phyloP scores from a whole-genome alignment of 1,140 invertebrate species.

The Dendroctonus ponderosae region DNA sequence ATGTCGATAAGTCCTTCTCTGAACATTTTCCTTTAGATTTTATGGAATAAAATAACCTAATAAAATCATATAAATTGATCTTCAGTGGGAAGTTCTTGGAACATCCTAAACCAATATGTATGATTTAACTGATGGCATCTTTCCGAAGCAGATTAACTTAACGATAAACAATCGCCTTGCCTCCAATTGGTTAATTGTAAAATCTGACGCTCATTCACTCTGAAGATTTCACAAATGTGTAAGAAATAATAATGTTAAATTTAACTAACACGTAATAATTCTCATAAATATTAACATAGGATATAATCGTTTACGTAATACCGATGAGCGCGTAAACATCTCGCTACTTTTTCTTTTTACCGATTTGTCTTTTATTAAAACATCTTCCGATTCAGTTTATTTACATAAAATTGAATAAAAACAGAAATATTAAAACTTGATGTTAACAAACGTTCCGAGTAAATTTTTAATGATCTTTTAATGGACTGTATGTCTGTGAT shows the following conservation, averaged over 20 bases:
- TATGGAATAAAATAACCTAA: no score
- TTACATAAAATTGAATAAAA: constrained; percentile 31
- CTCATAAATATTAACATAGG: constrained; percentile 30
- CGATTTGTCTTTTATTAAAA: constrained; percentile 36
- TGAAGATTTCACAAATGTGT: neutral
- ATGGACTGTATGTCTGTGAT: constrained; percentile 35
- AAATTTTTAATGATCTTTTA: constrained; percentile 36
- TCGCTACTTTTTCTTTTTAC: constrained; percentile 31
- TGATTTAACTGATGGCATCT: no score
- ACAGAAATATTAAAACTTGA: constrained; percentile 24
- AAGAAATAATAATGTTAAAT: constrained; percentile 25
- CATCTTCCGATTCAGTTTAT: constrained; percentile 30
- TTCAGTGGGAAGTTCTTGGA: no score
- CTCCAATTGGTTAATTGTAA: no score
- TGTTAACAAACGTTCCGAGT: constrained; percentile 23
- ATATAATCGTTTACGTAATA: constrained; percentile 34
- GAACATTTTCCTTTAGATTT: no score
- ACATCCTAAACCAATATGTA: no score
- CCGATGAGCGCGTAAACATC: constrained; percentile 18
- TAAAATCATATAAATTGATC: no score
- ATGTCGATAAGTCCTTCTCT: no score
- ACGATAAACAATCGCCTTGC: no score
- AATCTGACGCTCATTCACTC: no score
- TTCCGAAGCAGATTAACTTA: no score
- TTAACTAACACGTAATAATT: constrained; percentile 36